These are phyloP conservation scores for Busseola fusca DNA, from an alignment of 2,888 invertebrate species.

Conservation along the genomic window DNA sequence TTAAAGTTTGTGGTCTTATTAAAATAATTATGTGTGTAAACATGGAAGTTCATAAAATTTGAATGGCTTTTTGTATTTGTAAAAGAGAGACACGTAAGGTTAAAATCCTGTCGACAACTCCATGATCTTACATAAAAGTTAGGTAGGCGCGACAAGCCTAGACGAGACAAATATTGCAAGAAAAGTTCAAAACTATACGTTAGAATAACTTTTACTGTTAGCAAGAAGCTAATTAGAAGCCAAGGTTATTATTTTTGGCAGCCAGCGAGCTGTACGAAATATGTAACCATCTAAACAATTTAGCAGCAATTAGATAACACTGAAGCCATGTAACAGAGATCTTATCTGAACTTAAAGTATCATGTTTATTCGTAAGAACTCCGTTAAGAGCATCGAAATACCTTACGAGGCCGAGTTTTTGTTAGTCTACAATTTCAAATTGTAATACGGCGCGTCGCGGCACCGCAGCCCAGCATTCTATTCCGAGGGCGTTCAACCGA, in stretches of 20 bases:
- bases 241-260: slow-evolving; percentile 66
- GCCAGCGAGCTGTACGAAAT: slow-evolving; percentile 43
- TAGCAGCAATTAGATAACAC: slow-evolving; percentile 57
- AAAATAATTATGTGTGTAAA: slow-evolving; percentile 31
- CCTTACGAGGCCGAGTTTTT: slow-evolving; percentile 69
- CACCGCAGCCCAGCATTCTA: slow-evolving; percentile 70
- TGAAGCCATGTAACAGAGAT: slow-evolving; percentile 42
- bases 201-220: slow-evolving; percentile 55
- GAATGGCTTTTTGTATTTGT: slow-evolving; percentile 12
- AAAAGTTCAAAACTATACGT: slow-evolving; percentile 39
- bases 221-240: slow-evolving; percentile 61
- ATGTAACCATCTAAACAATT: slow-evolving; percentile 43
- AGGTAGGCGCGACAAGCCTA: slow-evolving; percentile 3
- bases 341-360: slow-evolving; percentile 37
- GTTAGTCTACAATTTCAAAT: slow-evolving; percentile 73
- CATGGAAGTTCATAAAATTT: slow-evolving; percentile 3
- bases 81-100: neutral
- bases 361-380: slow-evolving; percentile 45
- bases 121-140: neutral
- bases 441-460: slow-evolving; percentile 69
- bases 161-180: slow-evolving; percentile 11
- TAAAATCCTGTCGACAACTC: neutral
- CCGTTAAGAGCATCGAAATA: slow-evolving; percentile 48
- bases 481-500: slow-evolving; percentile 86
- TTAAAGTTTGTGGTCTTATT: slow-evolving; percentile 15